Evolutionary conservation across 2,797 vertebrate genomes (phyloP), one percentile per base, ranked within the genome.

Genomic region (Hemibagrus guttatus): DNA sequence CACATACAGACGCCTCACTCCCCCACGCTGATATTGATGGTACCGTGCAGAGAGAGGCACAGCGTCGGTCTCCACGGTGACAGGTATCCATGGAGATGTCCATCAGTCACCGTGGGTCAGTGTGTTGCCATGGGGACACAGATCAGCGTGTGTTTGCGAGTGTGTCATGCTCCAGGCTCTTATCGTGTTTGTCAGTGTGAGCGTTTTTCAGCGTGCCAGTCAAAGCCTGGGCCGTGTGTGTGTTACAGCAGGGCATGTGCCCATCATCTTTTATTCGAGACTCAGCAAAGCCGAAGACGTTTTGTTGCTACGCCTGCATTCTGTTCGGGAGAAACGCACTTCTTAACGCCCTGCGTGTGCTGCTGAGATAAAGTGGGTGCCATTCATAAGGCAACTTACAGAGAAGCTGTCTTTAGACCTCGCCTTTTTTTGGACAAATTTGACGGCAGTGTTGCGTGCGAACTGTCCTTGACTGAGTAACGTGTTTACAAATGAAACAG

Each of bases 41-140:
- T 90, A 63, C 76, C 49, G 90, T 85, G 88, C 89, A 84, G 91
- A 79, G 88, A 89, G 90, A 93, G 92, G 93, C 93, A 75, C 71
- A 39, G 94, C 93, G 93, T 94, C 93, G 91, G 92, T 90, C 88
- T 89, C 93, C 92, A 90, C 81, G 86, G 93, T 92, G 94, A 93
- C 92, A 88, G 91, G 94, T 94, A 92, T 93, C 95, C 94, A 93
- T 94, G 93, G 95, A 94, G 94, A 95, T 90, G 93, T 94, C 93
- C 92, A 93, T 96, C 95, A 94, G 92, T 94, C 92, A 93, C 94
- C 90, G 90, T 84, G 86, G 91, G 93, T 92, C 91, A 87, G 93
- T 83, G 93, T 92, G 94, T 92, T 92, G 91, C 87, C 87, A 85
- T 92, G 90, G 92, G 85, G 87, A 88, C 89, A 91, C 86, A 58